A percentile compares a stretch with the other conserved stretches of the same genome.
phyloP scores from a whole-genome alignment of 2,113 vertebrate species.

The Calcarius ornatus region DNA sequence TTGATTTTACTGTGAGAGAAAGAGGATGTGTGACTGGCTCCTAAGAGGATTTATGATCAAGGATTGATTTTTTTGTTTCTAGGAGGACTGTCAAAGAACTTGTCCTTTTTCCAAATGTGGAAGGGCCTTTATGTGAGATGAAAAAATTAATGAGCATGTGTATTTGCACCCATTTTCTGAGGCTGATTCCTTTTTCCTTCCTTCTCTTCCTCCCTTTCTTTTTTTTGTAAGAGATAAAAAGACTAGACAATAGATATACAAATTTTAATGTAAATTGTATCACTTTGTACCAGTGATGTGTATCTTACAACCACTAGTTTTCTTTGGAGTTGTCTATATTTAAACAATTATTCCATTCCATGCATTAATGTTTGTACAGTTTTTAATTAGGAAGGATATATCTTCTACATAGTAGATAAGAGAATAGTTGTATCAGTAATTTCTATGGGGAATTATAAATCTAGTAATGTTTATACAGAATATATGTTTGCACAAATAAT shows the following conservation, averaged over 20 bases:
- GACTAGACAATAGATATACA: background rate
- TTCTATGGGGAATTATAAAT: background rate
- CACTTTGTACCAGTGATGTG: background rate
- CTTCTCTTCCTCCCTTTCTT: background rate
- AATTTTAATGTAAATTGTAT: background rate
- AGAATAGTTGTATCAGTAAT: background rate
- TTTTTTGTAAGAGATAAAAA: background rate
- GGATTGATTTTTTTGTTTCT: background rate
- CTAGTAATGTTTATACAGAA: background rate
- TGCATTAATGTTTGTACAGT: background rate
- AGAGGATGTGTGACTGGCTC: background rate
- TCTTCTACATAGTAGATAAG: background rate
- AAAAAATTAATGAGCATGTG: background rate
- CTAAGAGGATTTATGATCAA: background rate
- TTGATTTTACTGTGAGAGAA: background rate
- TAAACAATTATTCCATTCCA: background rate
- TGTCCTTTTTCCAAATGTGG: background rate
- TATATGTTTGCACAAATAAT: background rate
- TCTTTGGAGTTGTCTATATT: background rate
- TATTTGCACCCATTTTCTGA: background rate
- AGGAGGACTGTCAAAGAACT: background rate
- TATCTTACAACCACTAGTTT: background rate
- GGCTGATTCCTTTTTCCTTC: background rate
- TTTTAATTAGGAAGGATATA: background rate
- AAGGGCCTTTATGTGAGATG: background rate